Evolutionary conservation across 1,140 invertebrate genomes (phyloP), one percentile per base, ranked within the genome.

Genomic region (Brachionus koreanus): DNA sequence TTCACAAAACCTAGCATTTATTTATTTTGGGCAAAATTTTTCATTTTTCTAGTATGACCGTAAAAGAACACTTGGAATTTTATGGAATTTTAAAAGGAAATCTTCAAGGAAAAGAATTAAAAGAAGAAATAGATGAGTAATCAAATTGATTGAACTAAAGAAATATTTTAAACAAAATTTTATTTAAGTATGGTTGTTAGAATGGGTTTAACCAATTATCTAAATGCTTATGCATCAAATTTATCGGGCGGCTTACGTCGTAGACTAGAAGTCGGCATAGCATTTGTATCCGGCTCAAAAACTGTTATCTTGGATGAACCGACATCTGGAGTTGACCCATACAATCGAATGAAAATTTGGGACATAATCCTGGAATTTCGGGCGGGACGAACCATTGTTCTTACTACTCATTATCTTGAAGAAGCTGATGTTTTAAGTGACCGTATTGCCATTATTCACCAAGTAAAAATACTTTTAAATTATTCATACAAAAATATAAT

Each of bases 261-360:
- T 29, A 85, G 90, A 69, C 84, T 91, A 0, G 90, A 87, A 84
- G 87, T 91, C 7, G 90, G 88, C 2, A 85, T 90, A 42, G 89
- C 90, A 5, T 89, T 91, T 84, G 87, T 90, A 69, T 90, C 89
- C 33, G 87, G 87, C 12, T 89, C 88, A 9, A 86, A 87, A 82
- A 85, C 89, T 12, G 85, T 90, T 9, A 87, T 91, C 39, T 83
- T 90, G 42, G 89, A 88, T 83, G 88, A 88, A 75, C 88, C 88
- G 16, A 87, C 88, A n/a, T 86, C 87, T 84, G 89, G 88, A 25
- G 86, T 90, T 37, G 91, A 92, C 86, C 91, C 91, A 5, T 90
- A 88, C 82, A 90, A 90, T 4, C 85, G 92, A 49, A 87, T 90
- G 84, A 88, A 89, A 52, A 91, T 92, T 83, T 92, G 92, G 92